These are phyloP conservation scores for Mormyrus hasselquistii DNA, from an alignment of 2,797 vertebrate genomes.

Conservation along the genomic window DNA sequence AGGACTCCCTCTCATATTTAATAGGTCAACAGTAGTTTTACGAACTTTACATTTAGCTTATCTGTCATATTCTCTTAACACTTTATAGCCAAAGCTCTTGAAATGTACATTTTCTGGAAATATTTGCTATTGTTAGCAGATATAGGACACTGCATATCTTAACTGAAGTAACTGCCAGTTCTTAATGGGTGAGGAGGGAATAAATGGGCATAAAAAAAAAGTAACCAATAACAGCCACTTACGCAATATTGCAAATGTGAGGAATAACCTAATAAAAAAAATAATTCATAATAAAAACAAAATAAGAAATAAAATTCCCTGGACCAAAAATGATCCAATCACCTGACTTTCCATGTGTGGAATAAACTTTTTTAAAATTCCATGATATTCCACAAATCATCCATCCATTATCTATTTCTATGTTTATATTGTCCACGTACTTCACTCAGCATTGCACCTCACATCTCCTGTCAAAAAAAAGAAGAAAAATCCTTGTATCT, in stretches of 20 bases:
- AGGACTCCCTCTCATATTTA: neutral
- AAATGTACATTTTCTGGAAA: neutral
- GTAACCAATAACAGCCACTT: neutral
- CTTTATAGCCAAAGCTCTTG: neutral
- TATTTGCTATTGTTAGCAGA: neutral
- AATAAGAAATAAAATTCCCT: neutral
- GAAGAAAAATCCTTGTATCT: no score
- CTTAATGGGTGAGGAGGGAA: neutral
- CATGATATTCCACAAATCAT: neutral
- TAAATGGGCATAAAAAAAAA: neutral
- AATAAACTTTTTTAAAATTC: neutral
- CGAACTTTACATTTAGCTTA: neutral
- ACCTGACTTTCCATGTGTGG: neutral
- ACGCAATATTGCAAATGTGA: neutral
- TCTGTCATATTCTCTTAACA: neutral
- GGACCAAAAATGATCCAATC: neutral
- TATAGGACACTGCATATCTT: neutral
- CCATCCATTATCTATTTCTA: no score
- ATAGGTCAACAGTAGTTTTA: neutral
- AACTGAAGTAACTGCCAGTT: neutral
- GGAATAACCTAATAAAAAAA: neutral
- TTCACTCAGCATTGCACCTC: no score
- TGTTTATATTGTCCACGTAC: no score
- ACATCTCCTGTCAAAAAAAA: no score
- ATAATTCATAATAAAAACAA: neutral